Percentiles rank a stretch among this genome's conserved stretches.
Evolutionary conservation across 2,113 vertebrate species (phyloP).

Genomic region (Sitta europaea): DNA sequence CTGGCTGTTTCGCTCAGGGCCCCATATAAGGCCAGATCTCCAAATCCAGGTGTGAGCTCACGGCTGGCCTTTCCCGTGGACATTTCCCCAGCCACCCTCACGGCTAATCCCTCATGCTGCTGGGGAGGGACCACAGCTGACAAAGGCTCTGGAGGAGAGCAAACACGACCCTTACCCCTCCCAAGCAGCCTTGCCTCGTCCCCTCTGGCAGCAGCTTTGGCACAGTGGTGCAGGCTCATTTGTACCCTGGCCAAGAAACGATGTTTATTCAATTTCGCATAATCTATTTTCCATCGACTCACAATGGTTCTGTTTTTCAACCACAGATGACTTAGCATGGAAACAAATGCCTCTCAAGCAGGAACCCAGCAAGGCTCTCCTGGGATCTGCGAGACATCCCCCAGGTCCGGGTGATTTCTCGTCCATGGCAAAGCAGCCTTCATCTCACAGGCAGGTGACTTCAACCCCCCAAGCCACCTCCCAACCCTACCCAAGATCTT

Average conservation of each 20-base stretch:
- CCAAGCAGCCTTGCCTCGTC: background rate
- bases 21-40: conserved; percentile 67
- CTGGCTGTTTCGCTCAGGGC: background rate
- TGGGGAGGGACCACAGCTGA: background rate
- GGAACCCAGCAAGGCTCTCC: background rate
- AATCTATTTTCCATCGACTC: conserved; percentile 58
- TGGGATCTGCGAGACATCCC: background rate
- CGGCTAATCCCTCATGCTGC: background rate
- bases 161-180: background rate
- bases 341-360: background rate
- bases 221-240: background rate
- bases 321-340: conserved; percentile 40
- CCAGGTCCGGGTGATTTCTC: background rate
- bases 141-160: background rate
- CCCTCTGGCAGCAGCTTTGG: background rate
- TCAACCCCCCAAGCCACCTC: background rate
- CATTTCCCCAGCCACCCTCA: background rate
- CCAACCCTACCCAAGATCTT: background rate
- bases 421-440: background rate
- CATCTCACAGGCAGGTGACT: background rate
- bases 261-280: conserved; percentile 44
- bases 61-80: background rate
- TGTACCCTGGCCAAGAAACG: conserved; percentile 12
- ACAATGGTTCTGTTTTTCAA: conserved; percentile 51
- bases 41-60: conserved; percentile 31